These are phyloP conservation scores for Uria aalge DNA, from an alignment of 2,113 vertebrate genomes.

Conservation along the genomic window DNA sequence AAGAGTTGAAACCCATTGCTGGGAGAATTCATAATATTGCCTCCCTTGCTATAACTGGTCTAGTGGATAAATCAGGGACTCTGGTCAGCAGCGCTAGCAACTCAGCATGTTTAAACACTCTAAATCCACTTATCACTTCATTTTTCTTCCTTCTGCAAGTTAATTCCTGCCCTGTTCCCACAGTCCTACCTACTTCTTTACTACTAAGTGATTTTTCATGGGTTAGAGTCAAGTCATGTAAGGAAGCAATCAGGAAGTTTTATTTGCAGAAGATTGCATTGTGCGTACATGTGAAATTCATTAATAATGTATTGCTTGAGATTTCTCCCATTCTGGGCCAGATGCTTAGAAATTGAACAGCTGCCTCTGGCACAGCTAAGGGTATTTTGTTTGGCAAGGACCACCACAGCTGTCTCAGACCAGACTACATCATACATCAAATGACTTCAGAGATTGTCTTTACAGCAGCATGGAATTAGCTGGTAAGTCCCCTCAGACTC, in stretches of 20 bases:
- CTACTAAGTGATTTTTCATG: background rate
- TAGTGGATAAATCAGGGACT: background rate
- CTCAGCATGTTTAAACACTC: background rate
- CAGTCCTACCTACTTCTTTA: background rate
- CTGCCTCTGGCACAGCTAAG: slow-evolving; percentile 49
- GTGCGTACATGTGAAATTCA: slow-evolving; percentile 9
- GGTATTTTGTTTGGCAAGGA: slow-evolving; percentile 59
- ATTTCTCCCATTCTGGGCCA: slow-evolving; percentile 34
- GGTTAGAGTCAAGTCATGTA: background rate
- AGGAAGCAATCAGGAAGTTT: slow-evolving; percentile 14
- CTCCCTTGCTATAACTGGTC: background rate
- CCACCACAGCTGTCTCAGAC: background rate
- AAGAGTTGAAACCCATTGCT: background rate
- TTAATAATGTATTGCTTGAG: slow-evolving; percentile 23
- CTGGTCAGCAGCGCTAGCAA: background rate
- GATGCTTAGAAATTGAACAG: slow-evolving; percentile 39
- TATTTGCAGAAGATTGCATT: background rate
- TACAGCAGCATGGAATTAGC: slow-evolving; percentile 16
- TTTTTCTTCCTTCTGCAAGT: background rate
- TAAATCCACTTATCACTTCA: background rate
- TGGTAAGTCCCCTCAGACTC: background rate
- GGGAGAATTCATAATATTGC: background rate
- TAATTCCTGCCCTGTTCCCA: background rate
- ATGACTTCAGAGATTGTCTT: slow-evolving; percentile 51
- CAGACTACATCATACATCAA: slow-evolving; percentile 41